Evolutionary conservation across 2,797 vertebrate species (phyloP).

Genomic region (Dendrocincla tyrannina): DNA sequence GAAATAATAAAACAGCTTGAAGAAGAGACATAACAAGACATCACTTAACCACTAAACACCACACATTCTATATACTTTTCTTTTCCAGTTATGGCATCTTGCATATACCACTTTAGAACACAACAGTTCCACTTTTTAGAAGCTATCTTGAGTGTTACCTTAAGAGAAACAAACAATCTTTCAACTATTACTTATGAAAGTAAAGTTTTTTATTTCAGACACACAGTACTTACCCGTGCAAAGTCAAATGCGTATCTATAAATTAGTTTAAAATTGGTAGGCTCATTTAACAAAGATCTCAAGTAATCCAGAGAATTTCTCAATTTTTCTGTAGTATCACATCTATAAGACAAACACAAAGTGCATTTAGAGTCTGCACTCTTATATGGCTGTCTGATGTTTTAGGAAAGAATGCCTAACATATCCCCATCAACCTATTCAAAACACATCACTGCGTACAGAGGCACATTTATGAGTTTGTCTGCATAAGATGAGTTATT

Average conservation of each 20-base stretch:
- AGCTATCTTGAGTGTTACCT: not conserved
- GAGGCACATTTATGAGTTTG: not conserved
- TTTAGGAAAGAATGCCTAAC: not conserved
- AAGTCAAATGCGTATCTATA: conserved; percentile 99
- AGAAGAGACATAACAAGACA: not conserved
- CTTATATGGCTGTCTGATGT: not conserved
- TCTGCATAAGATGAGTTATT: not conserved
- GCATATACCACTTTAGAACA: not conserved
- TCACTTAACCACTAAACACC: not conserved
- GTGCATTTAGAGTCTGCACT: not conserved
- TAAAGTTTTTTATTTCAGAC: not conserved
- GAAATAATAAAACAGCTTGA: not conserved
- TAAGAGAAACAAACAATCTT: not conserved
- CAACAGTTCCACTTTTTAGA: not conserved
- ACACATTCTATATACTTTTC: not conserved
- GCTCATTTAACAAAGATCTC: conserved; percentile 96
- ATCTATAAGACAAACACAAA: conserved; percentile 80
- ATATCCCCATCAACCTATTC: not conserved
- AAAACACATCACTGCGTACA: not conserved
- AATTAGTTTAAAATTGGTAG: conserved; percentile 99
- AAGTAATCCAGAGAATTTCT: conserved; percentile 97
- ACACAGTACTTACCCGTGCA: conserved; percentile 89
- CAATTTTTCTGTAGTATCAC: conserved; percentile 96
- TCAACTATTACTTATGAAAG: not conserved
- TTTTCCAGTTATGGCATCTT: not conserved